Evolutionary conservation across 2,888 invertebrate species (phyloP).

Genomic region (Caenorhabditis sp.): DNA sequence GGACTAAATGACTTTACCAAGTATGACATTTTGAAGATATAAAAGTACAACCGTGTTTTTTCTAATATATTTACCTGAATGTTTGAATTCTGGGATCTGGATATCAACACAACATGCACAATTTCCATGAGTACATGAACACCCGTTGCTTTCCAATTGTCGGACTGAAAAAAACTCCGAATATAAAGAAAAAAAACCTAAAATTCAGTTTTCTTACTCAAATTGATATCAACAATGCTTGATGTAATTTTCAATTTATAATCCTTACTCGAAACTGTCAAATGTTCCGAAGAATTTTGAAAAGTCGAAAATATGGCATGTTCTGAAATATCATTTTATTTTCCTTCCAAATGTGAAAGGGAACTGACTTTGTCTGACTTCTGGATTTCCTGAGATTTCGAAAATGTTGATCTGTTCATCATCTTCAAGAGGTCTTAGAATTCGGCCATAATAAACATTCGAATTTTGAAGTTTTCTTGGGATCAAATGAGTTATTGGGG

Average conservation of each 20-base stretch:
- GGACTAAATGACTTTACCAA: no score
- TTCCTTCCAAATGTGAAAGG: no score
- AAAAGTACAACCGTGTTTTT: no score
- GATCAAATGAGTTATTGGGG: not conserved
- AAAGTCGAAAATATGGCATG: not conserved
- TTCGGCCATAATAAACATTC: not conserved
- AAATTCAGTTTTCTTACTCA: no score
- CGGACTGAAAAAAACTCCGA: not conserved
- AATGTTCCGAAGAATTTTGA: not conserved
- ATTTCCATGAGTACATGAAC: slow-evolving; percentile 62
- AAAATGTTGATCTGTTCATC: not conserved
- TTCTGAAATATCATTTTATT: no score
- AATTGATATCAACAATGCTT: slow-evolving; percentile 2
- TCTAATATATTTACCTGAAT: slow-evolving; percentile 53
- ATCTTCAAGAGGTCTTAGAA: not conserved
- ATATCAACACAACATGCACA: slow-evolving; percentile 71
- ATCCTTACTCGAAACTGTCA: slow-evolving; percentile 10
- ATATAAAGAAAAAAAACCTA: no score
- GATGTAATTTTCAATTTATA: slow-evolving; percentile 20
- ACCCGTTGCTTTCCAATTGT: slow-evolving; percentile 44
- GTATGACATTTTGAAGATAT: no score
- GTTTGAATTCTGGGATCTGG: slow-evolving; percentile 57
- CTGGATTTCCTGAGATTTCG: not conserved
- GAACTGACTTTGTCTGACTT: not conserved
- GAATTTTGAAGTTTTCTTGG: not conserved